Evolutionary conservation across 2,888 invertebrate genomes (phyloP), one percentile per base, ranked within the genome.

Genomic region (Philaethria dido): DNA sequence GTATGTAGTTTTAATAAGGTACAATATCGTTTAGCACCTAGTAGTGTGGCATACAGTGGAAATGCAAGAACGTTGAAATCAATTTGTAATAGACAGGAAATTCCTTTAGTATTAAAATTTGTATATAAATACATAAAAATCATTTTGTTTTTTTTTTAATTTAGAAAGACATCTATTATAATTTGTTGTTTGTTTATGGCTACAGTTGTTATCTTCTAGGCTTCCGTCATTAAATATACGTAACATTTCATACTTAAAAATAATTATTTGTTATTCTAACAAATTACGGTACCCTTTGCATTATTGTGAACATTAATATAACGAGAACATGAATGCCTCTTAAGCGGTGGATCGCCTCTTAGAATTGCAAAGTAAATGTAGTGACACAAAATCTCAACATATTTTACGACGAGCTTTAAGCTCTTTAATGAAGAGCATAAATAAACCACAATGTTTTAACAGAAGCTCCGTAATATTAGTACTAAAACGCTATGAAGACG

Each of bases 351-450:
- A 67, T 67, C 59, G 62, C 57, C 62, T 57, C 63, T 62, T 29
- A 45, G 44, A 67, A 67, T 67, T 63, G 63, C 63, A 52, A 63
- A 62, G 59, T 50, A 63, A 67, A 67, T 63, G 59, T 59, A 63
- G 59, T 36, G 62, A 59, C 50, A 67, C 59, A 63, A 67, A 59
- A 57, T 50, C 67, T 50, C 44, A 4, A 29, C 57, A 67, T 67
- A 52, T 36, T 63, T 52, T 45, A 63, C 42, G 48, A 48, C 39
- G 42, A 59, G 59, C 60, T 60, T 45, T 22, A 42, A 67, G 25
- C 29, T 44, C 63, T 59, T 39, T 59, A 63, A 63, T 59, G 59
- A 67, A 67, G 44, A 45, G 33, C 62, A 63, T 67, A 67, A 67
- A 63, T 59, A 63, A 59, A 57, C 50, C 59, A 36, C 62, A 33